Evolutionary conservation across 2,113 vertebrate species (phyloP), one percentile per base, ranked within the genome.

Genomic region (Castor canadensis): DNA sequence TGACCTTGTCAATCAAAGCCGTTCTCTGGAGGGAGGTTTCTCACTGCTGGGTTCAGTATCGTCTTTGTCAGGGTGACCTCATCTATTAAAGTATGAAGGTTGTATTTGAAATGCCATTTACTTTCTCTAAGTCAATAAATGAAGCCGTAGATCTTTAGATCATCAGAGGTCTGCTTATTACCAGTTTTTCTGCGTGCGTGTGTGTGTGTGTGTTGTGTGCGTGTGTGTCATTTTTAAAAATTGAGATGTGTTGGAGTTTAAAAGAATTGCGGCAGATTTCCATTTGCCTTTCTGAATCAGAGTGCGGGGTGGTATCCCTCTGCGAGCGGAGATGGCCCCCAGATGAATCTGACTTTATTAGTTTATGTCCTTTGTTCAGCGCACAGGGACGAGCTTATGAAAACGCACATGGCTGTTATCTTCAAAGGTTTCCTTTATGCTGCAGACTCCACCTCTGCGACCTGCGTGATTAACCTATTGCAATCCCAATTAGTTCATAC

Each of bases 21-120:
- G 62, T 90, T 38, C 97, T 97, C 98, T 89, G 82, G 91, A 97
- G 98, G 96, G 97, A 95, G 95, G 85, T 88, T 98, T 96, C 94
- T 88, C 95, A 67, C 95, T 72, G 76, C 89, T 58, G 82, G 95
- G 96, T 97, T 98, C 89, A 3, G 97, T 93, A 97, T 97, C 90
- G 22, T 94, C 98, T 95, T 97, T 96, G 97, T 97, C 98, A 98
- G 98, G 98, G 98, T 98, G 98, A 98, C 98, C 97, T 98, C 97
- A 95, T 96, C 97, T 94, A 95, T 96, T 93, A 56, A 40, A 98
- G 96, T 38, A 45, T 97, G 98, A 98, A 98, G 98, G 98, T 98
- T 98, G 97, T 80, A 97, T 98, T 98, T 98, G 98, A 98, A 98
- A 98, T 97, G 95, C 97, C 97, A 62, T 97, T 98, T 96, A 89